Conservation (phyloP, 2,113 vertebrate species). For the Semicossyphus pulcher region DNA sequence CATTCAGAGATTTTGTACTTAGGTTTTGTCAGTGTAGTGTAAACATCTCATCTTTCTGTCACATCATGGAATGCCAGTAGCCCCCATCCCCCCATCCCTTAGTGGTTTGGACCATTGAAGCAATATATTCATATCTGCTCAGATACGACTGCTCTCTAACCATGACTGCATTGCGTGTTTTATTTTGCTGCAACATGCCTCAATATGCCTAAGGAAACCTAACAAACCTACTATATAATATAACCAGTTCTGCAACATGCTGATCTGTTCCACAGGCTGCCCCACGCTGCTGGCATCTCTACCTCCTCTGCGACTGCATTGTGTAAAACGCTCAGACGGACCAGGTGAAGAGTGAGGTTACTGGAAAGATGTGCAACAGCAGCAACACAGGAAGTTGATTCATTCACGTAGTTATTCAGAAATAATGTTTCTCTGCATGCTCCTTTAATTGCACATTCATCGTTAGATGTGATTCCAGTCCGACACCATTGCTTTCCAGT, state of each 20-base stretch:
- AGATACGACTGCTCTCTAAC: slow-evolving; percentile 8
- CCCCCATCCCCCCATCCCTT: slow-evolving; percentile 31
- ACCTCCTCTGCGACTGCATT: slow-evolving; percentile 12
- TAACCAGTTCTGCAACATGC: slow-evolving; percentile 37
- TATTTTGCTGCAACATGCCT: slow-evolving; percentile 43
- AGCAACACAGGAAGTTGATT: slow-evolving; percentile 35
- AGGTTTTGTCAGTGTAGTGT: slow-evolving; percentile 22
- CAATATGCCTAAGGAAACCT: slow-evolving; percentile 45
- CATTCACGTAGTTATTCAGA: slow-evolving; percentile 1
- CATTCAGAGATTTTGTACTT: not conserved
- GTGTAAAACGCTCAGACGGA: slow-evolving; percentile 17
- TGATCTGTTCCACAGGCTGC: slow-evolving; percentile 38
- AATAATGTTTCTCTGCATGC: slow-evolving; percentile 31
- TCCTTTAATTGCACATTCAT: slow-evolving; percentile 33
- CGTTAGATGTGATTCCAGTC: slow-evolving; percentile 53
- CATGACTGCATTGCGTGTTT: slow-evolving; percentile 24
- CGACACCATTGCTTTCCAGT: slow-evolving; percentile 13
- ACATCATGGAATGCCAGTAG: slow-evolving; percentile 49
- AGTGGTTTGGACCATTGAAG: slow-evolving; percentile 61
- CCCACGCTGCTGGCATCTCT: slow-evolving; percentile 21
- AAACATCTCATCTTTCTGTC: slow-evolving; percentile 39
- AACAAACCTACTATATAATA: slow-evolving; percentile 19
- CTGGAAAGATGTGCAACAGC: slow-evolving; percentile 29
- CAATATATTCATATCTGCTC: slow-evolving; percentile 8
- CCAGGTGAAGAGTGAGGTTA: slow-evolving; percentile 26